Base-by-base conservation (phyloP, 2,888 invertebrate species). In the Apamea anceps region DNA sequence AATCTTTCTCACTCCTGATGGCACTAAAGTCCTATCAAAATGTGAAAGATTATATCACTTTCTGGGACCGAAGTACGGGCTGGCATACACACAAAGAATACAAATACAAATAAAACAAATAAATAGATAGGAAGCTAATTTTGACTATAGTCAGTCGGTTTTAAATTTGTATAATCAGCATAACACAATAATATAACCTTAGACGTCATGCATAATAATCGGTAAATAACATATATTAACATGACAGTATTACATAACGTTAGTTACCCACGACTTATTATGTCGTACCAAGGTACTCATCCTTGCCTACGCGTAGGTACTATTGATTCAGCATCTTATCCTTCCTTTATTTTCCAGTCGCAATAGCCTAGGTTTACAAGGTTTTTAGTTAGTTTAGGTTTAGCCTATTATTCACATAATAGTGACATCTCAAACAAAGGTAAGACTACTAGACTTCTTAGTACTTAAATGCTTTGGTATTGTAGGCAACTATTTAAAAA, bases 241-340 rank as follows among this genome's bases (percentile, higher is more conserved):
- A 42, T 32, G n/a, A 57, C 28, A 25, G 37, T 65, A 25, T 25
- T 63, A 32, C 10, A 74, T 73, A 42, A 42, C 18, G 28, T 18
- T 10, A 60, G 25, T 65, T 66, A n/a, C 66, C 32, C 28, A 42
- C 18, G 54, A 66, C 54, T 28, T 42, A 32, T 21, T 51, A 18
- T n/a, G 6, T 37, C 48, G 15, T 28, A 66, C 25, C 57, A n/a
- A 80, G n/a, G 48, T 65, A 60, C 70, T 54, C 62, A 76, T 77
- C 62, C 60, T 70, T 60, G 18, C 32, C 32, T 18, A 57, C 12
- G n/a, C 57, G n/a, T 63, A 54, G 57, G n/a, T 45, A 28, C 25
- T 85, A 62, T 83, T 75, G 45, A 80, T 54, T 71, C 32, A 57
- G 21, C 48, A 85, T 80, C 74, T 80, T 82, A 63, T 80, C 80